Percentiles rank a stretch among this genome's conserved stretches.
Evolutionary conservation across 2,888 invertebrate species (phyloP).

Genomic region (Drosophila dives): DNA sequence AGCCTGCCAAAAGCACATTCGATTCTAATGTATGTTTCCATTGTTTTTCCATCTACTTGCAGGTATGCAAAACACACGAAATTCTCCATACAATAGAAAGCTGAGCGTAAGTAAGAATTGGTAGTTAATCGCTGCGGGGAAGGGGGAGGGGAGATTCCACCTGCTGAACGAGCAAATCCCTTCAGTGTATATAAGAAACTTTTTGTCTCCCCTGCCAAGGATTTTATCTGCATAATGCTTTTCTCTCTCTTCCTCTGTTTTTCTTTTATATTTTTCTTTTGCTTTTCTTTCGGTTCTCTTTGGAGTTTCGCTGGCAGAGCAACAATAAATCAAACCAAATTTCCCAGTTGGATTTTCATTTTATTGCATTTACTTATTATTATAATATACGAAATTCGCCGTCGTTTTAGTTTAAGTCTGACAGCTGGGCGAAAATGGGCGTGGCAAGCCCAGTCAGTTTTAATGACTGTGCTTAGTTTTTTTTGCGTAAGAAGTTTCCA

Average conservation of each 20-base stretch:
- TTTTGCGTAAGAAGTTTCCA: neutral
- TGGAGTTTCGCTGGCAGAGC: slow-evolving; percentile 29
- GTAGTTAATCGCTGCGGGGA: slow-evolving; percentile 6
- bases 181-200: slow-evolving; percentile 56
- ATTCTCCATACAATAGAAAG: slow-evolving; percentile 2
- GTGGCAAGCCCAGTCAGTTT: slow-evolving; percentile 35
- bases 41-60: slow-evolving; percentile 43
- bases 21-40: slow-evolving; percentile 20
- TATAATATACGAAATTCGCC: slow-evolving; percentile 58
- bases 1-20: slow-evolving; percentile 5
- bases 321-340: slow-evolving; percentile 80
- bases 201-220: slow-evolving; percentile 40
- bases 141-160: slow-evolving; percentile 20
- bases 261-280: slow-evolving; percentile 18
- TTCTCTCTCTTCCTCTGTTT: slow-evolving; percentile 40
- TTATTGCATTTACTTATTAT: slow-evolving; percentile 80
- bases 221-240: slow-evolving; percentile 70
- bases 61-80: slow-evolving; percentile 39
- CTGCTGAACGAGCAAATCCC: slow-evolving; percentile 48
- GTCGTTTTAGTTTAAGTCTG: slow-evolving; percentile 31
- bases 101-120: slow-evolving; percentile 29
- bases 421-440: slow-evolving; percentile 33
- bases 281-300: slow-evolving; percentile 13
- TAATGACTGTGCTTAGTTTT: slow-evolving; percentile 56
- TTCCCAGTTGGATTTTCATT: slow-evolving; percentile 81